Evolutionary conservation across 2,888 invertebrate species (phyloP).

Genomic region (Hydroisotoma schaefferi): DNA sequence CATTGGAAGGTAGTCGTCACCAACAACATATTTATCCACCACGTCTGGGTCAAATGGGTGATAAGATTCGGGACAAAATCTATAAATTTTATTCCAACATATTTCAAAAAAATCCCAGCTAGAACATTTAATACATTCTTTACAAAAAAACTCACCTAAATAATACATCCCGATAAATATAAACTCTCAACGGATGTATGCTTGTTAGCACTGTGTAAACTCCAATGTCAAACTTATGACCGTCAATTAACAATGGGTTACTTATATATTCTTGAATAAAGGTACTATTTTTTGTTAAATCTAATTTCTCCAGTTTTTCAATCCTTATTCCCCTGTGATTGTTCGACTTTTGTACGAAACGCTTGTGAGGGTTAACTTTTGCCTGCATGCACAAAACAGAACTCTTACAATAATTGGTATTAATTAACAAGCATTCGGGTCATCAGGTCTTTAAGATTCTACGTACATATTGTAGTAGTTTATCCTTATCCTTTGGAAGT

Average conservation of each 20-base stretch:
- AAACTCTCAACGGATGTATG: constrained; percentile 81
- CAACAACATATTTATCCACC: constrained; percentile 86
- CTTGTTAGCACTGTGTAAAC: constrained; percentile 89
- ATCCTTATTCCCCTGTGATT: constrained; percentile 84
- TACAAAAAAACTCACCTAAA: constrained; percentile 63
- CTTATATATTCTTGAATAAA: constrained; percentile 62
- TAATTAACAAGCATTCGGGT: background rate
- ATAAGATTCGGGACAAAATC: constrained; percentile 84
- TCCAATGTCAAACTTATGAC: constrained; percentile 94
- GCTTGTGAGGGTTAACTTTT: constrained; percentile 61
- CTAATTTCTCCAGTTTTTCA: constrained; percentile 65
- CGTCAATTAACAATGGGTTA: constrained; percentile 83
- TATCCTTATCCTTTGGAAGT: constrained; percentile 69
- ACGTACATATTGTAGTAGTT: constrained; percentile 66
- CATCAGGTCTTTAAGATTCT: background rate
- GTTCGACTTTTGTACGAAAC: constrained; percentile 89
- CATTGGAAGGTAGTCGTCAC: constrained; percentile 87
- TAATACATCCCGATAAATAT: constrained; percentile 83
- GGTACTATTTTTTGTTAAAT: constrained; percentile 55
- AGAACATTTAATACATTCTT: background rate
- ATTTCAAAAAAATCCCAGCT: background rate
- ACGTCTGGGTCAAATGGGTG: constrained; percentile 79
- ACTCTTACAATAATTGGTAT: too few species aligned
- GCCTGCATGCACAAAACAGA: constrained; percentile 53
- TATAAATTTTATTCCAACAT: constrained; percentile 49